These are phyloP conservation scores for Congeria kusceri DNA, from an alignment of 2,888 invertebrate species.

Conservation along the genomic window DNA sequence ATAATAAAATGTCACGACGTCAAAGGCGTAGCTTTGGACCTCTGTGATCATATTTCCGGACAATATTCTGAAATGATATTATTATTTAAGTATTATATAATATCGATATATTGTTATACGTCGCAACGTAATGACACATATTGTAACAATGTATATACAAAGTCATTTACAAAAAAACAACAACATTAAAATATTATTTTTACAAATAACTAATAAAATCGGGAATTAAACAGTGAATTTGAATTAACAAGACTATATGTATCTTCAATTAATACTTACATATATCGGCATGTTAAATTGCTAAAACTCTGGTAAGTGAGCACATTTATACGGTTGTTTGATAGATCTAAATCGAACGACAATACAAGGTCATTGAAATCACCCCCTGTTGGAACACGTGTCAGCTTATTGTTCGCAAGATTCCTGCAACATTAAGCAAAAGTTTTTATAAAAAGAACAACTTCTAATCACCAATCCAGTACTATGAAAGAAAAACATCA, in stretches of 20 bases:
- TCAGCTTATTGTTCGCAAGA: constrained; percentile 68
- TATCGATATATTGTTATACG: no score
- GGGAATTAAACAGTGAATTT: no score
- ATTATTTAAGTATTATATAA: background rate
- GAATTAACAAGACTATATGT: no score
- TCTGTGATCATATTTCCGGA: constrained; percentile 64
- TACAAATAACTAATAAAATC: no score
- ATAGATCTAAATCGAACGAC: constrained; percentile 41
- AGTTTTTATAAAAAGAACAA: no score
- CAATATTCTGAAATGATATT: constrained; percentile 52
- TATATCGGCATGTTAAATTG: constrained; percentile 39
- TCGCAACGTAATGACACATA: no score
- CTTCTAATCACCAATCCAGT: no score
- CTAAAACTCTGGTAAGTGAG: constrained; percentile 66
- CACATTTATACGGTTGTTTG: constrained; percentile 70
- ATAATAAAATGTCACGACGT: constrained; percentile 25
- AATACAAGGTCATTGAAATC: constrained; percentile 69
- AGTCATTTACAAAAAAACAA: no score
- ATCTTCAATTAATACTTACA: constrained; percentile 43
- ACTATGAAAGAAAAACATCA: no score
- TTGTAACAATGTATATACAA: no score
- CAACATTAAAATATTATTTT: no score
- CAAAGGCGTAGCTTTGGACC: constrained; percentile 64
- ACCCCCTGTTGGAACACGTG: constrained; percentile 67
- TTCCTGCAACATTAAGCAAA: constrained; percentile 56